Base-by-base conservation (phyloP, 2,888 invertebrate genomes). In the Tinea trinotella region DNA sequence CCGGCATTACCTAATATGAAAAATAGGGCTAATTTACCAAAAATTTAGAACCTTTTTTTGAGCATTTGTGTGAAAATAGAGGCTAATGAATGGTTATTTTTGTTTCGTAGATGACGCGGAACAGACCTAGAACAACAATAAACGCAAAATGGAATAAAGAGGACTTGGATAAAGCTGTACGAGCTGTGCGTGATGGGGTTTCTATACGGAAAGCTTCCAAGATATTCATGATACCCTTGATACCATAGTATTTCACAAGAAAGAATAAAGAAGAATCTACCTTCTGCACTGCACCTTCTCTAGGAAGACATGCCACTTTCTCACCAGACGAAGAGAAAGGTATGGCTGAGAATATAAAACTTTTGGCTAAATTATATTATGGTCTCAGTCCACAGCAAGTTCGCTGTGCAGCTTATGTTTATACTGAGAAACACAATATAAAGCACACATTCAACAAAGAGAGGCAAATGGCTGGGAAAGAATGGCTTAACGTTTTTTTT, bases 231-330 rank as follows among this genome's bases (percentile, higher is more conserved):
- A 59, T 59, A 55, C 56, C 59, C 18, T 56, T 56, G n/a, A n/a
- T n/a, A n/a, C n/a, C n/a, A n/a, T 17, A 56, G 53, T 34, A 54
- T 52, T 15, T 15, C 57, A 22, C 58, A 57, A 53, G 50, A 57
- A n/a, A 3, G 40, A n/a, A 30, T 55, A 53, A 53, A 49, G 44
- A 55, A 53, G 44, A 36, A 52, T 55, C 12, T 52, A 36, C 40
- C 52, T 24, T 12, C 46, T 52, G n/a, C n/a, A 52, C 52, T 34
- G 53, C 10, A 53, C 57, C 55, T 50, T 52, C 35, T 55, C 58
- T 57, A 36, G 56, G 55, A 56, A 58, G 55, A 58, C 58, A 57
- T 56, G 10, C 55, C 20, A 55, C 52, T 57, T 58, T 58, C 30
- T 54, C 56, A 36, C 20, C 54, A 52, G 44, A 55, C 17, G 52